A percentile compares a stretch with the other conserved stretches of the same genome.
phyloP scores from a whole-genome alignment of 30 jellyfish, hydroid and myxozoan genomes.

The Haliclystus octoradiatus region DNA sequence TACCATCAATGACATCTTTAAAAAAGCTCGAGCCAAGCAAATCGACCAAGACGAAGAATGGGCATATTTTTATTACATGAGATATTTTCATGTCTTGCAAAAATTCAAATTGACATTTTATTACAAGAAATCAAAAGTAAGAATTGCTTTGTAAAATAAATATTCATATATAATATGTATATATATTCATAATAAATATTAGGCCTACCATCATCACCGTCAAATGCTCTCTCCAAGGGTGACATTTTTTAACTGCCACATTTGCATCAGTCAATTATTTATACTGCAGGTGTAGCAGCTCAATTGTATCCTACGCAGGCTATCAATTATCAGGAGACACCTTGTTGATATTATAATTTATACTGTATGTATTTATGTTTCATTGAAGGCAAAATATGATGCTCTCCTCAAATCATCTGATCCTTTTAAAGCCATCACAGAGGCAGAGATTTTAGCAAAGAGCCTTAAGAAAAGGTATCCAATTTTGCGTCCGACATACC shows the following conservation, averaged over 20 bases:
- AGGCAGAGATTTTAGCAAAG: background rate
- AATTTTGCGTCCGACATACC: too few species aligned
- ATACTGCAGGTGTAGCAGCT: background rate
- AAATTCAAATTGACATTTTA: conserved; percentile 42
- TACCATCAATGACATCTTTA: conserved; percentile 42
- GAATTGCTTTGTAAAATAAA: background rate
- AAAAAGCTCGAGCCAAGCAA: conserved; percentile 56
- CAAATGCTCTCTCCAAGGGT: background rate
- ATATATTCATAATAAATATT: background rate
- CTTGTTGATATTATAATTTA: too few species aligned
- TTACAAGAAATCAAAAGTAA: conserved; percentile 48
- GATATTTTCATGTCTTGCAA: conserved; percentile 42
- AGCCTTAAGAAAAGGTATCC: background rate
- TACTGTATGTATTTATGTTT: too few species aligned
- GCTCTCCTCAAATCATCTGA: background rate
- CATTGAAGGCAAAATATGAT: background rate
- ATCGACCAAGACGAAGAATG: conserved; percentile 81
- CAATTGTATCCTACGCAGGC: too few species aligned
- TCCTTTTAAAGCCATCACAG: background rate
- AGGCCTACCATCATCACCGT: too few species aligned
- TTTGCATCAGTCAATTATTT: background rate
- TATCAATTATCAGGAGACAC: too few species aligned
- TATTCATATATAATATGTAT: background rate
- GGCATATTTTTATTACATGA: conserved; percentile 75
- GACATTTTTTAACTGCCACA: too few species aligned